These are phyloP conservation scores for Erythrocercus mccallii DNA, from an alignment of 2,113 vertebrate species.

Conservation along the genomic window DNA sequence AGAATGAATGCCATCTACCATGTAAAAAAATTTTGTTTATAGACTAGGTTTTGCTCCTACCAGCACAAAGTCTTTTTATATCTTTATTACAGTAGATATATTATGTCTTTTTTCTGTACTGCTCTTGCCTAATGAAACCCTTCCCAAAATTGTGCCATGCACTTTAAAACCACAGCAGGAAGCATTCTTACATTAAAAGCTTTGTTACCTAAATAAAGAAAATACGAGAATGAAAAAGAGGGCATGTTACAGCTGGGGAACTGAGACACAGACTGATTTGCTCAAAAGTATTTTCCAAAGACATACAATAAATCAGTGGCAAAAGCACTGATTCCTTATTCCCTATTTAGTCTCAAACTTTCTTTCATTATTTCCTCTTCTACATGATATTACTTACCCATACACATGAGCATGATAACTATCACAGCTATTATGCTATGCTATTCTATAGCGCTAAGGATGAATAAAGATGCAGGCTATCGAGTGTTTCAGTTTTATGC, in stretches of 20 bases:
- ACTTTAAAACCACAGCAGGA: not conserved
- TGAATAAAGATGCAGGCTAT: slow-evolving; percentile 4
- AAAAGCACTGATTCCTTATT: not conserved
- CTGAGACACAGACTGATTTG: not conserved
- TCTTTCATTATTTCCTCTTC: slow-evolving; percentile 1
- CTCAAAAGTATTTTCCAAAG: not conserved
- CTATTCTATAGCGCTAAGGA: not conserved
- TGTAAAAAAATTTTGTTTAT: not conserved
- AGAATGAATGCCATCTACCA: not conserved
- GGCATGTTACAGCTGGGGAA: not conserved
- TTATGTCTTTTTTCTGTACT: not conserved
- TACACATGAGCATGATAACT: not conserved
- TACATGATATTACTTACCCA: not conserved
- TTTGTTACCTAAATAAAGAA: slow-evolving; percentile 3
- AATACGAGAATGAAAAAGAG: not conserved
- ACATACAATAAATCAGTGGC: not conserved
- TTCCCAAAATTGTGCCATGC: not conserved
- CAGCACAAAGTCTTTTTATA: not conserved
- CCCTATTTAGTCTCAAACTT: not conserved
- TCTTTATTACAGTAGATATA: not conserved
- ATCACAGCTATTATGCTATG: not conserved
- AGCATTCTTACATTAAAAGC: not conserved
- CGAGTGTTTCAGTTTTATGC: not conserved
- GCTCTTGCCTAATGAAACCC: not conserved
- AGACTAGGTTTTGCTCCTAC: not conserved